Conservation (phyloP, 2,113 vertebrate species). For the Bos indicus region DNA sequence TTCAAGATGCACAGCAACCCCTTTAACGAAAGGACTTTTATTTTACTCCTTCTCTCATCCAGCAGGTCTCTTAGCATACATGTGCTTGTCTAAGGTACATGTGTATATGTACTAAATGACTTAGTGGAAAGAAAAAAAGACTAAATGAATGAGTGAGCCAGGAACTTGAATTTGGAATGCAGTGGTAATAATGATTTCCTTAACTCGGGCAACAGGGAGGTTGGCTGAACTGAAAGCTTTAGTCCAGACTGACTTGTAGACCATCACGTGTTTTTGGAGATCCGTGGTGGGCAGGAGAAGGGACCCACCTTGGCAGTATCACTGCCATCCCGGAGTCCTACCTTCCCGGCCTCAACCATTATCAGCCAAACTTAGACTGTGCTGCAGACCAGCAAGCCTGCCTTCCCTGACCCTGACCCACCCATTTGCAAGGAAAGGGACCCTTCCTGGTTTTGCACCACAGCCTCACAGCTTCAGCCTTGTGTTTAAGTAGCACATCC, state of each 20-base stretch:
- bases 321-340: background rate
- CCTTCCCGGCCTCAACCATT: background rate
- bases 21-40: background rate
- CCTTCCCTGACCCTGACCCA: background rate
- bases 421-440: background rate
- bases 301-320: background rate
- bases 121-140: background rate
- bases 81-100: background rate
- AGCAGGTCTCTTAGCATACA: background rate
- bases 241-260: background rate
- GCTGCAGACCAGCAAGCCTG: background rate
- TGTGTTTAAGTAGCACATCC: background rate
- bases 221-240: background rate
- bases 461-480: background rate
- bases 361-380: background rate
- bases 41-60: background rate
- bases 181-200: background rate
- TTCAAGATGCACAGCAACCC: background rate
- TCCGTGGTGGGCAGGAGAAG: background rate
- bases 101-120: background rate
- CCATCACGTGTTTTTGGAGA: background rate
- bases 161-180: background rate
- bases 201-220: background rate
- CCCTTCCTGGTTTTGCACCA: background rate
- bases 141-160: background rate